These are phyloP conservation scores for Paracanthobrama guichenoti DNA, from an alignment of 2,113 vertebrate genomes.

Conservation along the genomic window DNA sequence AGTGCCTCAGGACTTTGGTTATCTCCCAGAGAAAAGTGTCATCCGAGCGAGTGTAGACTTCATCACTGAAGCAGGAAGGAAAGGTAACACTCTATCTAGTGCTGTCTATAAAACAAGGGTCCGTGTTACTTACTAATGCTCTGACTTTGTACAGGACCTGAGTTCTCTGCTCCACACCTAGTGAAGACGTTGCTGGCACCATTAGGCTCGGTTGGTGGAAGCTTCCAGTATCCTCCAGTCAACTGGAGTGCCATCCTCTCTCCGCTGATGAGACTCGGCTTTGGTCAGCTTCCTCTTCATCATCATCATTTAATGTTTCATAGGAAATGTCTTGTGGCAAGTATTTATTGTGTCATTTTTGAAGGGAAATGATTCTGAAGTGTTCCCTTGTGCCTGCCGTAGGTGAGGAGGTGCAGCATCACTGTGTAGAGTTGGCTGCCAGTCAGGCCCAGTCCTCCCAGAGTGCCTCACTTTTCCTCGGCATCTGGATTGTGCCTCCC, in stretches of 20 bases:
- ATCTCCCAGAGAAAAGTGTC: slow-evolving; percentile 89
- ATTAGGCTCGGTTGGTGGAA: slow-evolving; percentile 78
- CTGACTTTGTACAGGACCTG: slow-evolving; percentile 78
- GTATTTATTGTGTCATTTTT: not conserved
- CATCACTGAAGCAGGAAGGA: slow-evolving; percentile 84
- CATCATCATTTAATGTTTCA: not conserved
- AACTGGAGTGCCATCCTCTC: slow-evolving; percentile 91
- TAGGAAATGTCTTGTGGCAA: too few relatives aligned
- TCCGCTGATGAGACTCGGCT: slow-evolving; percentile 91
- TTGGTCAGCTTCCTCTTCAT: slow-evolving; percentile 75
- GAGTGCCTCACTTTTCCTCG: slow-evolving; percentile 86
- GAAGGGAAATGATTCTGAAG: not conserved
- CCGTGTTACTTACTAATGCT: not conserved
- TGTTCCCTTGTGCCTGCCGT: slow-evolving; percentile 53
- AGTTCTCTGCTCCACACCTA: slow-evolving; percentile 70
- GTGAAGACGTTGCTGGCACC: slow-evolving; percentile 81
- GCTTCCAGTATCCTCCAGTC: slow-evolving; percentile 87
- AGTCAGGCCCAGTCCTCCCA: slow-evolving; percentile 88
- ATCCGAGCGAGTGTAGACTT: slow-evolving; percentile 83
- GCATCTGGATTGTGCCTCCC: slow-evolving; percentile 86
- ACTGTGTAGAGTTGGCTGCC: slow-evolving; percentile 83
- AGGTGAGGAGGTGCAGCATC: slow-evolving; percentile 90
- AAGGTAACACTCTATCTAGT: slow-evolving; percentile 73
- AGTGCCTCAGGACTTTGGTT: slow-evolving; percentile 94
- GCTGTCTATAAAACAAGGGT: not conserved